Conservation (phyloP, 2,888 invertebrate species). For the Calameuta idolon region DNA sequence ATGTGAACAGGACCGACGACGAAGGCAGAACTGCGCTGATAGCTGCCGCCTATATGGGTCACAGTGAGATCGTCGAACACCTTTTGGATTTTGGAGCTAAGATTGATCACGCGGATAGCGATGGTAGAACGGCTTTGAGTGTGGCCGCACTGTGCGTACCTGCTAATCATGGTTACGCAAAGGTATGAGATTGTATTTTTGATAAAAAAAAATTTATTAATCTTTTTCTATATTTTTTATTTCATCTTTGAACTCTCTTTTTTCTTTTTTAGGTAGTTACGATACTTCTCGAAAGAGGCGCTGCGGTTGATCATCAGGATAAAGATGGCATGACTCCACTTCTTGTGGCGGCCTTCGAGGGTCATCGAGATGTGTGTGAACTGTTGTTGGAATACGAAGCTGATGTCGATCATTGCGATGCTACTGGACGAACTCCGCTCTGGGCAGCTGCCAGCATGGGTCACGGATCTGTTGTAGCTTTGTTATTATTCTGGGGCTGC, state of each 20-base stretch:
- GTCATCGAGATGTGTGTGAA: conserved; percentile 93
- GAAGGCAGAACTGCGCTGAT: conserved; percentile 93
- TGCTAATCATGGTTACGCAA: conserved; percentile 79
- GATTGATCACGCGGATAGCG: conserved; percentile 88
- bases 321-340: conserved; percentile 90
- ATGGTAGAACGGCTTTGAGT: conserved; percentile 88
- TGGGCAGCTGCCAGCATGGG: conserved; percentile 96
- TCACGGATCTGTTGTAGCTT: conserved; percentile 85
- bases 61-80: conserved; percentile 89
- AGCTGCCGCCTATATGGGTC: conserved; percentile 97
- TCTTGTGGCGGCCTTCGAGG: conserved; percentile 91
- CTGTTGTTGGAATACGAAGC: conserved; percentile 91
- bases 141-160: conserved; percentile 89
- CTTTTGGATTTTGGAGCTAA: conserved; percentile 84
- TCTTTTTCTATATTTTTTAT: background rate
- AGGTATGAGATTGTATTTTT: conserved; percentile 57
- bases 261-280: conserved; percentile 71
- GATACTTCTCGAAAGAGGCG: conserved; percentile 83
- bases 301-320: conserved; percentile 85
- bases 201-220: background rate
- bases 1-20: conserved; percentile 86
- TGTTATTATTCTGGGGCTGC: conserved; percentile 94
- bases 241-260: no score
- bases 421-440: conserved; percentile 84
- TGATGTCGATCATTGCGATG: conserved; percentile 89